A percentile compares a stretch with the other conserved stretches of the same genome.
Evolutionary conservation across 2,888 invertebrate species (phyloP).

Genomic region (Ophraella communa): DNA sequence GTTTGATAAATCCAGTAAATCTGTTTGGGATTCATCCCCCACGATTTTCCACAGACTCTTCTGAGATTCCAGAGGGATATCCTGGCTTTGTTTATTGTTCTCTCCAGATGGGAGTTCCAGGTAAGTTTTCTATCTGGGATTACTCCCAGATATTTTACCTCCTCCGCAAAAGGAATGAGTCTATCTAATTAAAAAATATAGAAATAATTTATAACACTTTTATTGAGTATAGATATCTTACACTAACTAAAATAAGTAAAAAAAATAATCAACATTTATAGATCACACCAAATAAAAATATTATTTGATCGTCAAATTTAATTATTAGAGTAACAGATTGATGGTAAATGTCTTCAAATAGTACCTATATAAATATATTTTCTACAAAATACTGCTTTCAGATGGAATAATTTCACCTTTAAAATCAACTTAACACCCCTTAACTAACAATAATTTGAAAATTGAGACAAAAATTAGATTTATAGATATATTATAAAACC

Average conservation of each 20-base stretch:
- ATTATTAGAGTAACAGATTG: slow-evolving; percentile 4
- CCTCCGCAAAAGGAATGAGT: too few species aligned
- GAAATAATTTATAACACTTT: slow-evolving; percentile 23
- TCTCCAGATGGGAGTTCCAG: too few species aligned
- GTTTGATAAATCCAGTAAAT: too few species aligned
- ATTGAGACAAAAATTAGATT: neutral
- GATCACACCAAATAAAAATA: slow-evolving; percentile 18
- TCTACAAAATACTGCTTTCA: slow-evolving; percentile 7
- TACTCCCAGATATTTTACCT: too few species aligned
- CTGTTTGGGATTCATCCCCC: too few species aligned
- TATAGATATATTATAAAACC: too few species aligned
- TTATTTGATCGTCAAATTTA: slow-evolving; percentile 15
- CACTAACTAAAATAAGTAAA: slow-evolving; percentile 26
- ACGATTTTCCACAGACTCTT: too few species aligned
- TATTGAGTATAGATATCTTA: slow-evolving; percentile 31
- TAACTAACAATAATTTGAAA: neutral
- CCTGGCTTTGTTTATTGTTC: too few species aligned
- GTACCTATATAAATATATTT: neutral
- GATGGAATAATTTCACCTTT: neutral
- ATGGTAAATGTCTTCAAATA: slow-evolving; percentile 17
- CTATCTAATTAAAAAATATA: neutral
- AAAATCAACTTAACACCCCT: neutral
- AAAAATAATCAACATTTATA: slow-evolving; percentile 32
- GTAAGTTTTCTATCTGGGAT: too few species aligned
- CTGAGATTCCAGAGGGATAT: too few species aligned